Evolutionary conservation across 2,113 vertebrate genomes (phyloP).

Genomic region (Aegypius monachus): DNA sequence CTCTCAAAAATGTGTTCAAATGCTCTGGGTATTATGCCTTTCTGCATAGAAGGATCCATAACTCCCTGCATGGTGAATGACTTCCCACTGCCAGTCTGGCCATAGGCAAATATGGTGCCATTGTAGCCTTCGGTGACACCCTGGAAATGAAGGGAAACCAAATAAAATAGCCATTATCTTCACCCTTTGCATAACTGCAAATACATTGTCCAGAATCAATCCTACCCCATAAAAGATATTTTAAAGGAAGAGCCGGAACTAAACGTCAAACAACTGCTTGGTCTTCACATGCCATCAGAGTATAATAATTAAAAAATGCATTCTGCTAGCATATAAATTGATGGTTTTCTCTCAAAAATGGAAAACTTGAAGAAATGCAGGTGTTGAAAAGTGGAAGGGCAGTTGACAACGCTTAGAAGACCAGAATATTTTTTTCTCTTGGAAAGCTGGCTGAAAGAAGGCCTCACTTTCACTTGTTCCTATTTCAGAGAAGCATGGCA

Average conservation of each 20-base stretch:
- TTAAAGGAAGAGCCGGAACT: background rate
- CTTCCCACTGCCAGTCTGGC: slow-evolving; percentile 92
- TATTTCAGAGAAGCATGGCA: background rate
- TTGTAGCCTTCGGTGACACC: slow-evolving; percentile 90
- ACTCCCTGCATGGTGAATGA: slow-evolving; percentile 92
- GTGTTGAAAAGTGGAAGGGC: background rate
- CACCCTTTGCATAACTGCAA: background rate
- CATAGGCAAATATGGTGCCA: slow-evolving; percentile 88
- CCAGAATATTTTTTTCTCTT: background rate
- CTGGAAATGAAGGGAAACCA: slow-evolving; percentile 45
- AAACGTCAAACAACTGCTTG: background rate
- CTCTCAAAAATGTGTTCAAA: slow-evolving; percentile 91
- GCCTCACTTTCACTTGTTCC: background rate
- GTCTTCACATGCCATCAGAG: background rate
- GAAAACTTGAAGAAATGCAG: background rate
- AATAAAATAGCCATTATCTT: background rate
- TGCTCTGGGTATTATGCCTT: slow-evolving; percentile 84
- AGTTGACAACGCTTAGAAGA: background rate
- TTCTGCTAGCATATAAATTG: background rate
- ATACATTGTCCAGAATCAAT: background rate
- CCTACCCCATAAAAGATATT: background rate
- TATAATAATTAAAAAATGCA: background rate
- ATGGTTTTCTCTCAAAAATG: background rate
- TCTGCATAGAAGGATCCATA: slow-evolving; percentile 71
- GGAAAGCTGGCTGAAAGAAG: background rate